phyloP scores from a whole-genome alignment of 2,888 invertebrate genomes.

The Phaonia tiefii region DNA sequence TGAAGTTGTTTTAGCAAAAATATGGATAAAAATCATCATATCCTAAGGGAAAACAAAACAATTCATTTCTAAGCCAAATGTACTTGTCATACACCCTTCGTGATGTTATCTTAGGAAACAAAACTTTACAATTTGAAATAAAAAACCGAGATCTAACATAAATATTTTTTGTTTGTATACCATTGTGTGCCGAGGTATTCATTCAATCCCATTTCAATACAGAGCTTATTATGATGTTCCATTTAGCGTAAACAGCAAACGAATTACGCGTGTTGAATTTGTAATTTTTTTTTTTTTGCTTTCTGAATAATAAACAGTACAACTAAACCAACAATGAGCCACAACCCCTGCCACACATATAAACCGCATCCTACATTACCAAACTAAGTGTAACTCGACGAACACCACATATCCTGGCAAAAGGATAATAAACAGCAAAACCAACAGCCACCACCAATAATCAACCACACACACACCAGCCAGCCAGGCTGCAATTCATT shows the following conservation, averaged over 20 bases:
- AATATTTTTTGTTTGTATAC: constrained; percentile 16
- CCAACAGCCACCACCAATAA: constrained; percentile 3
- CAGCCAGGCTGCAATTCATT: neutral
- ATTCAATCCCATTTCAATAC: neutral
- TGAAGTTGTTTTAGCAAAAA: neutral
- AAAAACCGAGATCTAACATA: constrained; percentile 1
- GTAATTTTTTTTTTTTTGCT: no score
- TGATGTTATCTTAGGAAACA: neutral
- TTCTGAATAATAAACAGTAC: constrained; percentile 10
- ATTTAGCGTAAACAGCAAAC: constrained; percentile 37
- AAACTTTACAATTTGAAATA: neutral
- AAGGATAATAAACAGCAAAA: neutral
- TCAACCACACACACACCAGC: constrained; percentile 20
- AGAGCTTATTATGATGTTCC: constrained; percentile 45
- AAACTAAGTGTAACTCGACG: neutral
- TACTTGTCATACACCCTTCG: neutral
- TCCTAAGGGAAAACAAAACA: neutral
- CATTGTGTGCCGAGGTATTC: neutral
- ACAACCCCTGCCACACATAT: neutral
- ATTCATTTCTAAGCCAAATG: neutral
- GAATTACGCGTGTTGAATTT: constrained; percentile 48
- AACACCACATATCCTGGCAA: neutral
- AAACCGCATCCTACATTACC: neutral
- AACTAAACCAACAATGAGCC: constrained; percentile 8
- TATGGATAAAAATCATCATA: neutral